Percentiles rank a stretch among this genome's conserved stretches.
These are phyloP conservation scores for Eilema caniola DNA, from an alignment of 2,888 invertebrate species.

Conservation along the genomic window DNA sequence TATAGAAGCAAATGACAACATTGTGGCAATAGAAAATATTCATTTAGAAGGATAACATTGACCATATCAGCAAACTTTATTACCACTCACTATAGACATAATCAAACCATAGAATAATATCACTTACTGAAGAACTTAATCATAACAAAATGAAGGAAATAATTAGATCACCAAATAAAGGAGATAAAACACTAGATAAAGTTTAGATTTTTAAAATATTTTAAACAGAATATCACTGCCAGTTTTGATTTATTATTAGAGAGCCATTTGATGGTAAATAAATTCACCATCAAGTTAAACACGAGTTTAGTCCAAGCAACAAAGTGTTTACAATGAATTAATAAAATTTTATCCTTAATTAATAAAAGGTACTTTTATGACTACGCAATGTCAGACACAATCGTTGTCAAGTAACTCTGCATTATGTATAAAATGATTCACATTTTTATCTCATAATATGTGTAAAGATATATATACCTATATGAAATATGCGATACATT, in stretches of 20 bases:
- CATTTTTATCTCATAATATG: neutral
- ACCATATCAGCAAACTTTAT: neutral
- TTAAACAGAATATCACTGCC: neutral
- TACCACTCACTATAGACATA: neutral
- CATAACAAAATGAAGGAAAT: neutral
- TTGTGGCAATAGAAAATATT: neutral
- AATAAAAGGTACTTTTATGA: neutral
- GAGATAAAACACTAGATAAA: neutral
- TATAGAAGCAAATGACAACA: neutral
- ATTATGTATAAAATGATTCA: neutral
- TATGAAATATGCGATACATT: neutral
- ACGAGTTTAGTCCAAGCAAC: neutral
- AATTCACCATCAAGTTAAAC: neutral
- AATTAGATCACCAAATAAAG: neutral
- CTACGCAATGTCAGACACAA: neutral
- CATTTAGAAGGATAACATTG: neutral
- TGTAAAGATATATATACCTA: neutral
- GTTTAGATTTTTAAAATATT: neutral
- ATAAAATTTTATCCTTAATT: constrained; percentile 5
- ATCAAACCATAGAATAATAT: neutral
- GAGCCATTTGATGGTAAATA: neutral
- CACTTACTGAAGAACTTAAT: too few relatives aligned
- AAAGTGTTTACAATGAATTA: neutral
- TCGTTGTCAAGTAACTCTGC: constrained; percentile 3
- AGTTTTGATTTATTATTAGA: neutral